Evolutionary conservation across 1,140 invertebrate species (phyloP).

Genomic region (Ostrea denselamellosa): DNA sequence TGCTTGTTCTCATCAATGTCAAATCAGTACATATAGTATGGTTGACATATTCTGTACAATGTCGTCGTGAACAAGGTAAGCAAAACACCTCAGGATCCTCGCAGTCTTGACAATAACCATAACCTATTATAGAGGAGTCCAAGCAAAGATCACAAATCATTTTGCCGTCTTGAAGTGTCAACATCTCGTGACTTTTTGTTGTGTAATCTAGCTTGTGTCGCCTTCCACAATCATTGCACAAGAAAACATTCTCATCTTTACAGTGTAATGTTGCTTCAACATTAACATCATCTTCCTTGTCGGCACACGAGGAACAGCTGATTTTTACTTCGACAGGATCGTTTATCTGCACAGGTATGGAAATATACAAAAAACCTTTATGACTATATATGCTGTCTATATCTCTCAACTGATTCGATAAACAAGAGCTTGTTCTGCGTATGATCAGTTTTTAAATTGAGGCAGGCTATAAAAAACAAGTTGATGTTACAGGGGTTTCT

Average conservation of each 20-base stretch:
- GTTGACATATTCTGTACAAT: background rate
- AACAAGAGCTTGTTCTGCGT: too few species aligned
- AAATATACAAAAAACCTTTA: too few species aligned
- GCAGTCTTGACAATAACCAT: background rate
- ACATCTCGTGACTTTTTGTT: background rate
- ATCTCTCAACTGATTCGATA: too few species aligned
- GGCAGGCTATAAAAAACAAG: too few species aligned
- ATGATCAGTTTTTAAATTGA: too few species aligned
- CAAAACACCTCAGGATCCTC: background rate
- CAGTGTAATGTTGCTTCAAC: background rate
- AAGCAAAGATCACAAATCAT: conserved; percentile 10
- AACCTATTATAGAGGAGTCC: background rate
- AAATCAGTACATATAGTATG: conserved; percentile 1
- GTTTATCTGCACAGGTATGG: background rate
- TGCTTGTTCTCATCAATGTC: background rate
- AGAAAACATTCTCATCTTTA: background rate
- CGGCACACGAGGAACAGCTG: background rate
- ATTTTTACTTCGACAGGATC: background rate
- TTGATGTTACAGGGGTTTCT: too few species aligned
- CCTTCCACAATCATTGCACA: conserved; percentile 4
- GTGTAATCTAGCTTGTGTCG: background rate
- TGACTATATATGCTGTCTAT: too few species aligned
- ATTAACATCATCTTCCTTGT: background rate
- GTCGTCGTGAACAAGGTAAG: background rate
- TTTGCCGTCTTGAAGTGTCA: background rate